Evolutionary conservation across 2,888 invertebrate genomes (phyloP), one percentile per base, ranked within the genome.

Genomic region (Galerucella pusilla): DNA sequence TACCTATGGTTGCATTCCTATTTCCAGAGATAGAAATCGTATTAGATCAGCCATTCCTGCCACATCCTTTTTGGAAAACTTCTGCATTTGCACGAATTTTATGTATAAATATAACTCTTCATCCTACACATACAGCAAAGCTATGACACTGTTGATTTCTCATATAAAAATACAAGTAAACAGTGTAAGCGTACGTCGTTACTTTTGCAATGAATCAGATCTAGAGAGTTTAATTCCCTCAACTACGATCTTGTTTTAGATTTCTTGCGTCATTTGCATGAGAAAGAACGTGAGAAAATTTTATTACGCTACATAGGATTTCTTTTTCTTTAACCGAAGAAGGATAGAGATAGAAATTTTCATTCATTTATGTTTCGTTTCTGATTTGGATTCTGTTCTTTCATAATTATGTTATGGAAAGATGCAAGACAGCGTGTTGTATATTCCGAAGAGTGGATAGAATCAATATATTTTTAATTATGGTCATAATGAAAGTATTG

Each of bases 331-430:
- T n/a, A 2, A 7, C 54, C 49, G 11, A 11, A 46, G 2, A n/a
- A 54, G n/a, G 12, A 54, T n/a, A 16, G 54, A 54, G n/a, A 54
- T 54, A 54, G 16, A 54, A 54, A 54, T 54, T 54, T 54, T n/a
- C 16, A 54, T 54, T 7, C 16, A n/a, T 3, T 5, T 52, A 52
- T 52, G 52, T 5, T 52, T 52, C 52, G 14, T 52, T 52, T 52
- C 6, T 7, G 54, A 54, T 54, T 54, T n/a, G 14, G 7, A 54
- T 54, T 54, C 54, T 54, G 54, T 54, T 54, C 54, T 7, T 54
- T 54, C 7, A 12, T 54, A 54, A 54, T 54, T 16, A 54, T 54
- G 54, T 54, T 16, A 16, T 54, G 54, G n/a, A 54, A 16, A n/a
- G n/a, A n/a, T 16, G n/a, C 52, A 52, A 52, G 6, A 11, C 52